phyloP scores from a whole-genome alignment of 2,113 vertebrate genomes.

The Corythornis madagascariensis region DNA sequence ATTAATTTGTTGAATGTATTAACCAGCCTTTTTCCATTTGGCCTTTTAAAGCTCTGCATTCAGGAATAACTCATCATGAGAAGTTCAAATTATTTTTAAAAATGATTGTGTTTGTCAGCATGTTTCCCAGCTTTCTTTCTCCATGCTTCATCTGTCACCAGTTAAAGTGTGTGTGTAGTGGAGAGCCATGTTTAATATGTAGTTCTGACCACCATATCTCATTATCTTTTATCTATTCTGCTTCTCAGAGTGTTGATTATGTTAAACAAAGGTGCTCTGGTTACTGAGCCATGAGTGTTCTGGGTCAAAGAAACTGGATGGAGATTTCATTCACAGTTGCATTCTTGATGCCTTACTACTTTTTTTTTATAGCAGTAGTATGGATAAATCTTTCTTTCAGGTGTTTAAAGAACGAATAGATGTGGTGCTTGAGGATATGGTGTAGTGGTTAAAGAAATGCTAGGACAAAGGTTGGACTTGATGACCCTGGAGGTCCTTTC shows the following conservation, averaged over 20 bases:
- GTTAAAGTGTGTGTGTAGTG: not conserved
- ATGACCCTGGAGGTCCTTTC: too few relatives aligned
- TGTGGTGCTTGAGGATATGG: too few relatives aligned
- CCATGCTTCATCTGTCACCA: not conserved
- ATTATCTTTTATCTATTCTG: not conserved
- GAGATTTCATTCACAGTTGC: not conserved
- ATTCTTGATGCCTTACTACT: not conserved
- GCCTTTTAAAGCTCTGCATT: not conserved
- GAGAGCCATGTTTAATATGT: not conserved
- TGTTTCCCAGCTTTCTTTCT: not conserved
- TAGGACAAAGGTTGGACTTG: too few relatives aligned
- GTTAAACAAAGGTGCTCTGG: not conserved
- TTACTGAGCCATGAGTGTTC: not conserved
- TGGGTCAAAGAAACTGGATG: not conserved
- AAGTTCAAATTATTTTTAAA: not conserved
- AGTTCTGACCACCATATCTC: not conserved
- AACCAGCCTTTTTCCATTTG: not conserved
- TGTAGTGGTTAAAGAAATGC: too few relatives aligned
- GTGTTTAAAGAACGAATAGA: too few relatives aligned
- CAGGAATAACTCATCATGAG: not conserved
- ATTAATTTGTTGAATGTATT: not conserved
- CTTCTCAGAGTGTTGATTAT: not conserved
- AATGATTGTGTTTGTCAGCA: not conserved
- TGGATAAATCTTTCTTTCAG: not conserved
- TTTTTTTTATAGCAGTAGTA: not conserved